Base-by-base conservation (phyloP, 2,797 vertebrate genomes). In the Anguilla megastoma region DNA sequence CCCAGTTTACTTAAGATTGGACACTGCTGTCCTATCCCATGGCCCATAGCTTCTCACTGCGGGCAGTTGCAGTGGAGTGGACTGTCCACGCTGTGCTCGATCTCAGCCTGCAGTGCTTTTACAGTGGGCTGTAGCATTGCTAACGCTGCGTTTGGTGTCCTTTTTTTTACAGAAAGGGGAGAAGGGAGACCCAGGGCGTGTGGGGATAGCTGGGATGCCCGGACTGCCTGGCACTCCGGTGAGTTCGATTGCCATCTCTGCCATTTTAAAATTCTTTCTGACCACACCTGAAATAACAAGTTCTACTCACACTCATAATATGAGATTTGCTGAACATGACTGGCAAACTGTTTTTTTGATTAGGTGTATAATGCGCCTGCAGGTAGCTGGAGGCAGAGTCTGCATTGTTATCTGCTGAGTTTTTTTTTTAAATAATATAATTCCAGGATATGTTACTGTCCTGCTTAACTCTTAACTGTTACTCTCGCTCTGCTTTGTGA, bases 151-250 rank as follows among this genome's bases (percentile, higher is more conserved):
- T 74, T 85, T 48, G n/a, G 10, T 88, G 24, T 88, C 79, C n/a
- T 54, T 63, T 88, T 93, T 58, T 63, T 88, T 93, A 63, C 91
- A 96, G 94, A 95, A 58, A 86, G 96, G 95, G 88, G 95, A 96
- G 14, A 95, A 92, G 90, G 96, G 96, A 91, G 96, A 97, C 16
- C 91, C 93, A 5, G 96, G 96, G 24, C 93, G 94, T 9, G 85
- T 94, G 7, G 97, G 97, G 66, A 96, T 97, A 33, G 92, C 94
- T 69, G 96, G 97, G 48, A 96, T 96, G 86, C 95, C 96, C 58
- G 97, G 97, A 30, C 94, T 97, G 90, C 96, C 96, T 0, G 96
- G 96, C 89, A 95, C 94, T 87, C 95, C 96, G 33, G 96, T 97
- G 90, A 95, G 96, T 95, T 24, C 50, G 14, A 54, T 76, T 86